These are phyloP conservation scores for Bothrops jararaca DNA, from an alignment of 2,113 vertebrate species.

Conservation along the genomic window DNA sequence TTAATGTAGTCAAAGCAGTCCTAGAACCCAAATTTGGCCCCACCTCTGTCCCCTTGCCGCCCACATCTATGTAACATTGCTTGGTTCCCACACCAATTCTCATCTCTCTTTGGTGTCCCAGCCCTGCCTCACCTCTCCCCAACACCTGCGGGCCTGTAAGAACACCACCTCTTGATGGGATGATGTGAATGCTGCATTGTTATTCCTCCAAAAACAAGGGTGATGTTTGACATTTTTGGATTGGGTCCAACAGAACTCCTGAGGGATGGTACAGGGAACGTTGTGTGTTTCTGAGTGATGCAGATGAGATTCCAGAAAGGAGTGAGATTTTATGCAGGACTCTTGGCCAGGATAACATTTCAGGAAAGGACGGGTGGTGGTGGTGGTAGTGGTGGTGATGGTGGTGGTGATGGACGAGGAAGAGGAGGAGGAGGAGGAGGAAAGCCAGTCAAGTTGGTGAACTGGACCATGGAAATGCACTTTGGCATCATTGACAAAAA, in stretches of 20 bases:
- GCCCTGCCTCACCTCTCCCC: constrained; percentile 10
- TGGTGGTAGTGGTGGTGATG: background rate
- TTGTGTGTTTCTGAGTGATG: background rate
- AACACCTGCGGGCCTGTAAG: background rate
- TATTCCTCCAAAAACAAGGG: background rate
- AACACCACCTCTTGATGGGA: constrained; percentile 3
- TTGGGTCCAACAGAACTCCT: background rate
- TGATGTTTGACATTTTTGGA: background rate
- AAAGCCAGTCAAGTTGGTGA: background rate
- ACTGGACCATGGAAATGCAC: background rate
- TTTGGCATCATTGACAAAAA: constrained; percentile 6
- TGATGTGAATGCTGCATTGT: constrained; percentile 17
- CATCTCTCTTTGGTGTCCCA: constrained; percentile 13
- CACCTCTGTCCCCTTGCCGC: constrained; percentile 5
- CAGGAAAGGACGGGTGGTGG: background rate
- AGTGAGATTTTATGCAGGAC: background rate
- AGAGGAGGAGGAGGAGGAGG: background rate
- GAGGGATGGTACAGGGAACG: background rate
- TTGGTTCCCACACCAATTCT: constrained; percentile 42
- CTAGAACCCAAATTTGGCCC: background rate
- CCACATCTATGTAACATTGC: constrained; percentile 22
- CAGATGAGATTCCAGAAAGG: background rate
- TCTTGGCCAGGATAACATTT: background rate
- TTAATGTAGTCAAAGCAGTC: background rate
- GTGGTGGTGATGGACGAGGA: too few species aligned